Conservation (phyloP, 2,113 vertebrate species). For the Patagioenas fasciata region DNA sequence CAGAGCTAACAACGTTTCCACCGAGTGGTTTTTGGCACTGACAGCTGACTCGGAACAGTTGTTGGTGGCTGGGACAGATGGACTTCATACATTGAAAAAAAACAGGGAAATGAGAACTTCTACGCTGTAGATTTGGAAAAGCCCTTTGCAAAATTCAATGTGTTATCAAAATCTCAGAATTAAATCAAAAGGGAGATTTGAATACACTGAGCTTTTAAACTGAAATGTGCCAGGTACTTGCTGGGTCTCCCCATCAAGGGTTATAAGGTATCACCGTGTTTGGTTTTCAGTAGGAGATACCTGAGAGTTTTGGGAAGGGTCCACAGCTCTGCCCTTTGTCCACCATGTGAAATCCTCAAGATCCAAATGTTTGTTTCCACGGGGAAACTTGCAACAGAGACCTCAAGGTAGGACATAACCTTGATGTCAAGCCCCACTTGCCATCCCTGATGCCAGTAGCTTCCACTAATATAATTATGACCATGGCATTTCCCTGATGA, state of each 20-base stretch:
- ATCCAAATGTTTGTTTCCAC: not conserved
- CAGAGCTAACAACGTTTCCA: not conserved
- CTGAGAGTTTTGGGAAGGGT: not conserved
- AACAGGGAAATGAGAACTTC: not conserved
- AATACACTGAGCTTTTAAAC: not conserved
- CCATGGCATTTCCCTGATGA: not conserved
- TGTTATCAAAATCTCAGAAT: not conserved
- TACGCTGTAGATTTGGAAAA: not conserved
- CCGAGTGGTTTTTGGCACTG: slow-evolving; percentile 34
- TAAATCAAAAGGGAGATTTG: not conserved
- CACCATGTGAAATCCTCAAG: not conserved
- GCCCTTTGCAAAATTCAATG: not conserved
- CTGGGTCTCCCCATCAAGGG: not conserved
- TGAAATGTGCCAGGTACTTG: not conserved
- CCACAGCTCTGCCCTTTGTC: not conserved
- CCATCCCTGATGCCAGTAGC: not conserved
- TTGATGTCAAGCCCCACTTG: not conserved
- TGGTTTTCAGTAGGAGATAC: not conserved
- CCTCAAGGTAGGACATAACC: not conserved
- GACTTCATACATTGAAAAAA: slow-evolving; percentile 27
- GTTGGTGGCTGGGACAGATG: slow-evolving; percentile 59
- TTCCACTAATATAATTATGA: not conserved
- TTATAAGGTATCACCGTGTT: not conserved
- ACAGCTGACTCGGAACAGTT: slow-evolving; percentile 67
- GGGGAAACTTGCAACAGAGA: not conserved